Evolutionary conservation across 2,797 vertebrate species (phyloP).

Genomic region (Girardinus metallicus): DNA sequence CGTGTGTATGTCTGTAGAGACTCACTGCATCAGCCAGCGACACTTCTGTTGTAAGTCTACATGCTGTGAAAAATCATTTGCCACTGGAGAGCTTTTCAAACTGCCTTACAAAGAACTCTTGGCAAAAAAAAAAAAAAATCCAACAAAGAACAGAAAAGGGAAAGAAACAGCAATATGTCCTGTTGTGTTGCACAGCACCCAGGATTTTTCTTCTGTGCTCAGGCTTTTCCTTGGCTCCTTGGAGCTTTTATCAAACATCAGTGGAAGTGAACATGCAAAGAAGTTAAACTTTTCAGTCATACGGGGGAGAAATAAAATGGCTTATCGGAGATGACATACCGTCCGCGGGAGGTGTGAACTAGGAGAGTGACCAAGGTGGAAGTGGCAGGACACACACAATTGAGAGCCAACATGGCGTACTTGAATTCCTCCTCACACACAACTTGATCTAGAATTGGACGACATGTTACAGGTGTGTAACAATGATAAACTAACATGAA

Average conservation of each 20-base stretch:
- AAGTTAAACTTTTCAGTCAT: constrained; percentile 33
- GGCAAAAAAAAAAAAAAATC: constrained; percentile 3
- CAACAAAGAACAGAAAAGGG: neutral
- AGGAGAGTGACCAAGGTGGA: constrained; percentile 93
- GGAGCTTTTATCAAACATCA: neutral
- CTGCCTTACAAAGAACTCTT: constrained; percentile 28
- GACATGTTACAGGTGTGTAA: neutral
- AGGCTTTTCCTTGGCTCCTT: constrained; percentile 6
- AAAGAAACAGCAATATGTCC: constrained; percentile 40
- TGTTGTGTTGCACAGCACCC: constrained; percentile 28
- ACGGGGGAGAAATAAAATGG: constrained; percentile 16
- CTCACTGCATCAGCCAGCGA: constrained; percentile 7
- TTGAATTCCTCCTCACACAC: constrained; percentile 96
- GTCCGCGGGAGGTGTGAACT: constrained; percentile 92
- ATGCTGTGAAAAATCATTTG: constrained; percentile 63
- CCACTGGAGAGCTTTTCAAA: constrained; percentile 48
- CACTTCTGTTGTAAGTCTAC: constrained; percentile 30
- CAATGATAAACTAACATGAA: neutral
- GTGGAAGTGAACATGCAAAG: constrained; percentile 6
- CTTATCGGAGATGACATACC: constrained; percentile 79
- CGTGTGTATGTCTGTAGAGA: neutral
- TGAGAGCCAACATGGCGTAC: constrained; percentile 92
- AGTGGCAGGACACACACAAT: constrained; percentile 93
- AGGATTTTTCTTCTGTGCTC: constrained; percentile 29
- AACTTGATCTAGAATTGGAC: constrained; percentile 85